These are phyloP conservation scores for Patella depressa DNA, from an alignment of 2,888 invertebrate genomes.

Conservation along the genomic window DNA sequence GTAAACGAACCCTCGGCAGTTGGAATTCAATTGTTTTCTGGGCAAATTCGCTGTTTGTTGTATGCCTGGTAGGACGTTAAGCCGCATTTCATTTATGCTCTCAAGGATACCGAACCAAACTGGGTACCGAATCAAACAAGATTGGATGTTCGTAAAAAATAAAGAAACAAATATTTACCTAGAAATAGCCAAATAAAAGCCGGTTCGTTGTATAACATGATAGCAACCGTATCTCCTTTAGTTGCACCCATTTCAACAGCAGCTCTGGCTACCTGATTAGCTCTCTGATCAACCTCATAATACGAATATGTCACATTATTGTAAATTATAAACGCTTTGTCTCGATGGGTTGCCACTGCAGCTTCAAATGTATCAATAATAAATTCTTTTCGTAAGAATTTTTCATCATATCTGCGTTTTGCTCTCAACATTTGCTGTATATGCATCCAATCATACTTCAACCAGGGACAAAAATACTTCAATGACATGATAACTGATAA, in stretches of 20 bases:
- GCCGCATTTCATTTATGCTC: no score
- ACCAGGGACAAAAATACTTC: constrained; percentile 8
- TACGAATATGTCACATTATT: constrained; percentile 45
- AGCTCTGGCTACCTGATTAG: constrained; percentile 48
- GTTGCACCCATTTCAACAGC: constrained; percentile 41
- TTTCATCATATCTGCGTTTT: background rate
- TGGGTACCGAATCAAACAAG: no score
- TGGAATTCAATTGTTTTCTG: no score
- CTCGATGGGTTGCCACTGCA: constrained; percentile 22
- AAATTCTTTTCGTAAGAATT: constrained; percentile 21
- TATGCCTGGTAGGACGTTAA: no score
- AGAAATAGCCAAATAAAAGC: constrained; percentile 50
- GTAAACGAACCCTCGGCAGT: no score
- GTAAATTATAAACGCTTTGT: constrained; percentile 43
- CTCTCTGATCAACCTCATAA: constrained; percentile 42
- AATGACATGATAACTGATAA: no score
- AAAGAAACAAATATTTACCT: constrained; percentile 38
- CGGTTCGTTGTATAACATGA: constrained; percentile 52
- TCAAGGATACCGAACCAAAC: no score
- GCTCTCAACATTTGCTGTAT: background rate
- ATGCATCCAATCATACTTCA: constrained; percentile 14
- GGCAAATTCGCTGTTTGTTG: no score
- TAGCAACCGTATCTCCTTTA: constrained; percentile 45
- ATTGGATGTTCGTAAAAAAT: background rate
- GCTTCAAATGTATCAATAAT: constrained; percentile 40